Percentiles rank a stretch among this genome's conserved stretches.
Conservation (phyloP, 2,113 vertebrate species). For the Oncorhynchus mykiss region DNA sequence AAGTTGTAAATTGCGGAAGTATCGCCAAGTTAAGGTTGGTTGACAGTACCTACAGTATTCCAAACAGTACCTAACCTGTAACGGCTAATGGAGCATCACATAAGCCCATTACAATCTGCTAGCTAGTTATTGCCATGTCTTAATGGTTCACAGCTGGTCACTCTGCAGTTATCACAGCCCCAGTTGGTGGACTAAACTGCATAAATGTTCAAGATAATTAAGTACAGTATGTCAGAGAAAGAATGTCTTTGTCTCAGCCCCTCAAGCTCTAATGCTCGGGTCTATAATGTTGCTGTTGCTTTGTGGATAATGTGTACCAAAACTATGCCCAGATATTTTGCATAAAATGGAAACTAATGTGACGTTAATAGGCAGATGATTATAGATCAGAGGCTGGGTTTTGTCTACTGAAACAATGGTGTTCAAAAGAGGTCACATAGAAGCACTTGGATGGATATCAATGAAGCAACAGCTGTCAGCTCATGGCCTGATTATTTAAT, state of each 20-base stretch:
- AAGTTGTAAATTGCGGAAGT: too few relatives aligned
- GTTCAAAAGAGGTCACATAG: conserved; percentile 14
- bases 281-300: conserved; percentile 7
- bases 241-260: conserved; percentile 12
- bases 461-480: conserved; percentile 27
- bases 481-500: conserved; percentile 15
- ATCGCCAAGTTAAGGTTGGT: too few relatives aligned
- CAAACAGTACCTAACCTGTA: too few relatives aligned
- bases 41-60: too few relatives aligned
- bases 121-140: conserved; percentile 26
- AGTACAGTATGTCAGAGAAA: conserved; percentile 31
- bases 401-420: conserved; percentile 13
- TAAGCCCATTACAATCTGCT: too few relatives aligned
- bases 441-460: conserved; percentile 32
- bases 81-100: too few relatives aligned
- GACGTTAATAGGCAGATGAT: conserved; percentile 13
- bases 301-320: background rate
- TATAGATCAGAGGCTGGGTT: conserved; percentile 4
- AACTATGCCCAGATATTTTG: conserved; percentile 10
- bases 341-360: conserved; percentile 7
- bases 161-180: conserved; percentile 62
- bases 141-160: conserved; percentile 71
- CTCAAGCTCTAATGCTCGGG: conserved; percentile 4
- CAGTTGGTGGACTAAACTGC: conserved; percentile 50
- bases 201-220: conserved; percentile 44